Percentiles rank a stretch among this genome's conserved stretches.
Evolutionary conservation across 2,888 invertebrate genomes (phyloP).

Genomic region (Microctonus brassicae): DNA sequence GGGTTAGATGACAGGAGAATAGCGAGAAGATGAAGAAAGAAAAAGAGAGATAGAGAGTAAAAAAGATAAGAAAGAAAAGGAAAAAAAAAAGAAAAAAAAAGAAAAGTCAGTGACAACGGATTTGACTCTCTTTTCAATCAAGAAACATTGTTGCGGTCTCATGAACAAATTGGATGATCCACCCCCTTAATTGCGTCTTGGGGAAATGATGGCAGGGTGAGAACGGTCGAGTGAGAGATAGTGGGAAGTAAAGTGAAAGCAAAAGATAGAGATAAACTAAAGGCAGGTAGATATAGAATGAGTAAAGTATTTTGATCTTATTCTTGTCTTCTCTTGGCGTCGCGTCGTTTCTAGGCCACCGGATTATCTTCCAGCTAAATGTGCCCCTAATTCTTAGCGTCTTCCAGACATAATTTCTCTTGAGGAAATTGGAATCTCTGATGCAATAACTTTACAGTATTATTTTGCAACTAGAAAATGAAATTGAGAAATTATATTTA

Average conservation of each 20-base stretch:
- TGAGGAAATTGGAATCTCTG: constrained; percentile 30
- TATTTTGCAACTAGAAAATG: not conserved
- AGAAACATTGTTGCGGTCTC: constrained; percentile 41
- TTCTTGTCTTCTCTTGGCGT: constrained; percentile 14
- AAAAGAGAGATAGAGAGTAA: not conserved
- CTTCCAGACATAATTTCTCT: constrained; percentile 32
- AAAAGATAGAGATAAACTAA: not conserved
- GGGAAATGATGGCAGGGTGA: constrained; percentile 4
- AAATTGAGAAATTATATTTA: not conserved
- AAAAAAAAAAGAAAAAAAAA: constrained; percentile 1
- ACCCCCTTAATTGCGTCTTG: constrained; percentile 39
- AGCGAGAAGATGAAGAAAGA: not conserved
- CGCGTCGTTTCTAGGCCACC: constrained; percentile 34
- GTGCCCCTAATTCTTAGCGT: constrained; percentile 31
- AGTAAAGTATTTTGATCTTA: constrained; percentile 32
- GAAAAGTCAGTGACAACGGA: constrained; percentile 25
- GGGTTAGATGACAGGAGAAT: not conserved
- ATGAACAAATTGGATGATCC: constrained; percentile 41
- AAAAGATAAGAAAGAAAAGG: too few relatives aligned
- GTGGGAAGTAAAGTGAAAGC: constrained; percentile 10
- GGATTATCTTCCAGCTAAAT: constrained; percentile 32
- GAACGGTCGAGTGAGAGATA: constrained; percentile 13
- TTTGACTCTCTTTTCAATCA: constrained; percentile 41
- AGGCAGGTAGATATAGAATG: not conserved
- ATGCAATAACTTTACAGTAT: constrained; percentile 27